Conservation (phyloP, 2,797 vertebrate genomes). For the Nothura maculosa region DNA sequence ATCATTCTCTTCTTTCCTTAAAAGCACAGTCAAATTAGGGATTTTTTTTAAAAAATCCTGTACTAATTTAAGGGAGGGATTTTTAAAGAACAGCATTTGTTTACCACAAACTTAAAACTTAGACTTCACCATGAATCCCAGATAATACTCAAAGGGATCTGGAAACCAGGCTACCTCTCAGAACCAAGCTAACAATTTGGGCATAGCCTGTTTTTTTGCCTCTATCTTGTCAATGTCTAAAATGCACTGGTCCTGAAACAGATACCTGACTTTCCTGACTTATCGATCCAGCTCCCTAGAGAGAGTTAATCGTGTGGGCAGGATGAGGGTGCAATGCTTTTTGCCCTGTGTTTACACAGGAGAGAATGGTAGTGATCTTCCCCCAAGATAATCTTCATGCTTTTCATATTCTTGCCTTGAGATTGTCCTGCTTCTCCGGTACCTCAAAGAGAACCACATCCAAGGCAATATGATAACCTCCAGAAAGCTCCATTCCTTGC, state of each 20-base stretch:
- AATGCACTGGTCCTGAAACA: neutral
- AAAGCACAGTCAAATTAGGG: neutral
- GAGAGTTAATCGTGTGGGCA: neutral
- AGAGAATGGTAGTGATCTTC: neutral
- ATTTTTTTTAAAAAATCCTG: neutral
- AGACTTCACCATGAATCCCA: neutral
- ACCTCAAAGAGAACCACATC: too few species aligned
- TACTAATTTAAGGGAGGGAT: neutral
- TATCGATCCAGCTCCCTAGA: neutral
- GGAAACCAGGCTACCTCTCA: neutral
- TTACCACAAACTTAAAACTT: neutral
- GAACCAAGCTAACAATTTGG: neutral
- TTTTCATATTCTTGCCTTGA: neutral
- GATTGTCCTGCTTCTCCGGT: neutral
- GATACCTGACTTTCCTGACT: neutral
- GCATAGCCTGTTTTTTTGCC: accelerated
- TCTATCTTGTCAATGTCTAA: neutral
- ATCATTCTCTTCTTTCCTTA: neutral
- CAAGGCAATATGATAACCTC: neutral
- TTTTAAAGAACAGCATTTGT: neutral
- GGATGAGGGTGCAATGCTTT: neutral
- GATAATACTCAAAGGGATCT: neutral
- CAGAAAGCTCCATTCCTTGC: neutral
- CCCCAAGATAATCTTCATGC: neutral
- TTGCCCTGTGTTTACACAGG: neutral